Evolutionary conservation across 2,888 invertebrate genomes (phyloP).

Genomic region (Pseudococcus jackbeardsleyi): DNA sequence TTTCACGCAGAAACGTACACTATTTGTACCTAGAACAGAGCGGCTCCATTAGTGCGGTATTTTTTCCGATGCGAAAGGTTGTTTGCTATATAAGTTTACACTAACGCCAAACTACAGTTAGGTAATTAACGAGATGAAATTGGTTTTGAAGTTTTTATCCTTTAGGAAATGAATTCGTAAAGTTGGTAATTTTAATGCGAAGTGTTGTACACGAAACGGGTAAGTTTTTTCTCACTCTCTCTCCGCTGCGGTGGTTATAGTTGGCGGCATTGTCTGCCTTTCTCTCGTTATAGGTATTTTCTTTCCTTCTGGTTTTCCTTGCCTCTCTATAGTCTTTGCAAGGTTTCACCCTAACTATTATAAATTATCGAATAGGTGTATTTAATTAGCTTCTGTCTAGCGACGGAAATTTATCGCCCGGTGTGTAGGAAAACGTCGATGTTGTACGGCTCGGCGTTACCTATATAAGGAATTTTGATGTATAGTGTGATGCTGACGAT

Average conservation of each 20-base stretch:
- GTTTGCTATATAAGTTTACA: not conserved
- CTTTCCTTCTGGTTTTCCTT: not conserved
- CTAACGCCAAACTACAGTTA: not conserved
- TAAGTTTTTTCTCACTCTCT: not conserved
- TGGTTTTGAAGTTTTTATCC: slow-evolving; percentile 50
- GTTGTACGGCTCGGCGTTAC: not conserved
- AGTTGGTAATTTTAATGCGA: slow-evolving; percentile 41
- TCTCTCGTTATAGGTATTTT: not conserved
- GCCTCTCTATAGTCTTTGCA: not conserved
- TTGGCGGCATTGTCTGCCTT: not conserved
- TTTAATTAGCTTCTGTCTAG: slow-evolving; percentile 42
- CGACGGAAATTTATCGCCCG: not conserved
- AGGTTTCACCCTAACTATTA: slow-evolving; percentile 11
- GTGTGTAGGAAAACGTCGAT: not conserved
- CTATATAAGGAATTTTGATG: slow-evolving; percentile 2
- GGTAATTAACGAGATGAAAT: slow-evolving; percentile 43
- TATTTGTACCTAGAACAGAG: no score
- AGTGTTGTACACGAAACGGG: not conserved
- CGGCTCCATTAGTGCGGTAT: not conserved
- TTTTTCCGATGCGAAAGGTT: not conserved
- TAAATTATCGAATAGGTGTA: slow-evolving; percentile 43
- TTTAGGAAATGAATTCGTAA: slow-evolving; percentile 38
- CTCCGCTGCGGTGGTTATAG: not conserved
- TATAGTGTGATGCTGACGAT: not conserved
- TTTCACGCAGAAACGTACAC: not conserved